Evolutionary conservation across 2,888 invertebrate genomes (phyloP).

Genomic region (Silvanus unidentatus): DNA sequence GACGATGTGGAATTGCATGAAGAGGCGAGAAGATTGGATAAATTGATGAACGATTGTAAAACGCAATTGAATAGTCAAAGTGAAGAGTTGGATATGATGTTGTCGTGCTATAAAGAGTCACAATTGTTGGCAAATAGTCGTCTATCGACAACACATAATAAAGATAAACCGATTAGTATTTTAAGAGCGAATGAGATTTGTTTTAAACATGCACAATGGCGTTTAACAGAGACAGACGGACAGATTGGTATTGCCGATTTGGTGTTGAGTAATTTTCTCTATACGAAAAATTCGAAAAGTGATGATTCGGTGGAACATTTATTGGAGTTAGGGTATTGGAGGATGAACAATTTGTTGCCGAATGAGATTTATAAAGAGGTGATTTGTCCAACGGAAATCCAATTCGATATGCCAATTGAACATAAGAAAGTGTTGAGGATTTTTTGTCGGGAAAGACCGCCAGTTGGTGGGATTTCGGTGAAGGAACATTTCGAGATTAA

Average conservation of each 20-base stretch:
- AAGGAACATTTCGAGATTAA: slow-evolving; percentile 99
- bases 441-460: slow-evolving; percentile 92
- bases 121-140: slow-evolving; percentile 57
- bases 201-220: slow-evolving; percentile 97
- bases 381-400: slow-evolving; percentile 69
- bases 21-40: slow-evolving; percentile 68
- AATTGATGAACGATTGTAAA: slow-evolving; percentile 81
- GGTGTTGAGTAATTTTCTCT: slow-evolving; percentile 91
- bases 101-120: slow-evolving; percentile 84
- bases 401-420: slow-evolving; percentile 84
- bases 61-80: slow-evolving; percentile 80
- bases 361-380: slow-evolving; percentile 92
- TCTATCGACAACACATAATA: slow-evolving; percentile 57
- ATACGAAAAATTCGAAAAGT: slow-evolving; percentile 92
- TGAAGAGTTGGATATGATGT: slow-evolving; percentile 92
- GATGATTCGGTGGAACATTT: slow-evolving; percentile 97
- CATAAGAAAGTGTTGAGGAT: slow-evolving; percentile 85
- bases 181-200: slow-evolving; percentile 90
- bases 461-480: slow-evolving; percentile 97
- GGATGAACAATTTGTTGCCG: slow-evolving; percentile 90
- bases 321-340: slow-evolving; percentile 90
- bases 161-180: slow-evolving; percentile 65
- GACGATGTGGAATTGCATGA: slow-evolving; percentile 54
- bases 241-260: slow-evolving; percentile 96
- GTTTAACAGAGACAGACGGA: slow-evolving; percentile 95